Evolutionary conservation across 1,140 invertebrate species (phyloP), one percentile per base, ranked within the genome.

Genomic region (Ceratina australensis): DNA sequence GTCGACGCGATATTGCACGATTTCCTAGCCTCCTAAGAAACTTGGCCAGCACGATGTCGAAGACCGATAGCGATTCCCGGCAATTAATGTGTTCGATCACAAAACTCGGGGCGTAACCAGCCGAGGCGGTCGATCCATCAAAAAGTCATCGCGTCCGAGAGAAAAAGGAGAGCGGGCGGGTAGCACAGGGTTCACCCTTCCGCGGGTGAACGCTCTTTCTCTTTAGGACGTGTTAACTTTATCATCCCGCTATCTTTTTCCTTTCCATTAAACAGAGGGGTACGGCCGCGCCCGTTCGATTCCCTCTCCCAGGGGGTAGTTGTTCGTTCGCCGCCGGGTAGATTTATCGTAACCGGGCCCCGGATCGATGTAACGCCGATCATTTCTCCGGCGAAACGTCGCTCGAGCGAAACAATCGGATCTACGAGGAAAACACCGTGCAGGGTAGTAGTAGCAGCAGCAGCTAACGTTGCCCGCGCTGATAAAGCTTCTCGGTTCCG

Each of bases 201-300:
- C 56, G 52, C 50, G 71, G 15, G 54, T 10, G 20, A 61, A 77
- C 42, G 22, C 33, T 78, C 67, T 77, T 60, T 71, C 57, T 78
- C 60, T 52, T 66, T 66, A 52, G 49, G 49, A 33, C 60, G 61
- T 52, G 69, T 72, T 78, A 78, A 65, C 76, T 78, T 72, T 78
- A 78, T 78, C 69, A 72, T 78, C 52, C 68, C 16, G 33, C 60
- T 78, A 78, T 72, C 60, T 72, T 65, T 72, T 56, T 72, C 68
- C 68, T 65, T 74, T 67, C 65, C 74, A 68, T 76, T 69, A 68
- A 20, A 22, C 54, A 8, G 10, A 18, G 59, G 13, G 22, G 42
- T 2, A 28, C 50, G 60, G 13, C 69, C 13, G 20, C 15, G 7
- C 4, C 13, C 54, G 7, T 50, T 15, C 63, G 52, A 66, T 66